A percentile compares a stretch with the other conserved stretches of the same genome.
Conservation (phyloP, 2,797 vertebrate species). For the Perodicticus potto region DNA sequence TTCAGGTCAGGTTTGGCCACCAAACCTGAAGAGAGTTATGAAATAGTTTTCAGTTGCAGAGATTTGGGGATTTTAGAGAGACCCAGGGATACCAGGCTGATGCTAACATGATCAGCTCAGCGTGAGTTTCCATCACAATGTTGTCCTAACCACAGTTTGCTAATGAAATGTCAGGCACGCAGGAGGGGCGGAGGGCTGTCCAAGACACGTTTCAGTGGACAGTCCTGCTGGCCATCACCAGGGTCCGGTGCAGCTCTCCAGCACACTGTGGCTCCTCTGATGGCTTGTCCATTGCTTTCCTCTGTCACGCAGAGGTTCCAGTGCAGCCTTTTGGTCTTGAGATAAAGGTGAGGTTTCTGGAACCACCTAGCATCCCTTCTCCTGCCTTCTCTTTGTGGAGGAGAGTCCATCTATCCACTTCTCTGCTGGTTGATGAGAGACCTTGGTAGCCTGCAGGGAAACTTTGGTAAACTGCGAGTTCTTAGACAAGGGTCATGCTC, state of each 20-base stretch:
- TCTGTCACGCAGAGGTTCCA: background rate
- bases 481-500: background rate
- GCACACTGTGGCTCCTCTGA: fast-evolving
- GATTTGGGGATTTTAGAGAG: background rate
- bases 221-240: fast-evolving
- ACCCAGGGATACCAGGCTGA: background rate
- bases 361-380: background rate
- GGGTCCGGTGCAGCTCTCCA: fast-evolving
- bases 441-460: background rate
- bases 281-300: background rate
- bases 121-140: background rate
- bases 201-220: background rate
- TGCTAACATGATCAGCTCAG: background rate
- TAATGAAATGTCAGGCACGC: fast-evolving
- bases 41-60: background rate
- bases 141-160: background rate
- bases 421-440: background rate
- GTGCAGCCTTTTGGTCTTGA: background rate
- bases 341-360: background rate
- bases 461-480: background rate
- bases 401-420: background rate
- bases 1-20: background rate
- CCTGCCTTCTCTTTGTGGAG: background rate
- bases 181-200: background rate
- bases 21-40: background rate